Conservation (phyloP, 2,113 vertebrate genomes). For the Chionodraco myersi region DNA sequence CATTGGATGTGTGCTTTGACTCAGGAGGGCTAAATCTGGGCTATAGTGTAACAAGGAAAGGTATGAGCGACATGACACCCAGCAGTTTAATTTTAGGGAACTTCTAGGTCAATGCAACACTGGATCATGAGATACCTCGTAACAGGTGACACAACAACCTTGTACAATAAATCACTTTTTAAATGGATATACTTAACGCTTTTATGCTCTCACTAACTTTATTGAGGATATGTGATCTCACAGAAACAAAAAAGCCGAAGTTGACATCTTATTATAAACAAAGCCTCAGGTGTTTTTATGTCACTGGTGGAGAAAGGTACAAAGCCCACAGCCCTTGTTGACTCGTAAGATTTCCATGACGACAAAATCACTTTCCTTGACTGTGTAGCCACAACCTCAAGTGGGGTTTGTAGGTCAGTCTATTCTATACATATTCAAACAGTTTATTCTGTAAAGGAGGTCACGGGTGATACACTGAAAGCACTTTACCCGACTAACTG, state of each 20-base stretch:
- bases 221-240: background rate
- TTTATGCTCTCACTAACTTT: background rate
- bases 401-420: background rate
- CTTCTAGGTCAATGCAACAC: slow-evolving; percentile 3
- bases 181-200: no score
- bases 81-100: slow-evolving; percentile 6
- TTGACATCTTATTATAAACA: background rate
- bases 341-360: background rate
- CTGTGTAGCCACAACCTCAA: background rate
- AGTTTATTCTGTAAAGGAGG: background rate
- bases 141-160: background rate
- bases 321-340: background rate
- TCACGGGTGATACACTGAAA: background rate
- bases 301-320: background rate
- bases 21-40: slow-evolving; percentile 36
- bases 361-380: background rate
- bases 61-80: slow-evolving; percentile 11
- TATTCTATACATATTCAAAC: background rate
- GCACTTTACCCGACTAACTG: no score
- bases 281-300: background rate
- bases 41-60: background rate
- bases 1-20: slow-evolving; percentile 29
- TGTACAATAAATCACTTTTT: background rate
- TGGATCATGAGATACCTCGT: no score
- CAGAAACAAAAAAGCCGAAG: background rate